Percentiles rank a stretch among this genome's conserved stretches.
phyloP scores from a whole-genome alignment of 2,797 vertebrate species.

The Sebastes glaucus region DNA sequence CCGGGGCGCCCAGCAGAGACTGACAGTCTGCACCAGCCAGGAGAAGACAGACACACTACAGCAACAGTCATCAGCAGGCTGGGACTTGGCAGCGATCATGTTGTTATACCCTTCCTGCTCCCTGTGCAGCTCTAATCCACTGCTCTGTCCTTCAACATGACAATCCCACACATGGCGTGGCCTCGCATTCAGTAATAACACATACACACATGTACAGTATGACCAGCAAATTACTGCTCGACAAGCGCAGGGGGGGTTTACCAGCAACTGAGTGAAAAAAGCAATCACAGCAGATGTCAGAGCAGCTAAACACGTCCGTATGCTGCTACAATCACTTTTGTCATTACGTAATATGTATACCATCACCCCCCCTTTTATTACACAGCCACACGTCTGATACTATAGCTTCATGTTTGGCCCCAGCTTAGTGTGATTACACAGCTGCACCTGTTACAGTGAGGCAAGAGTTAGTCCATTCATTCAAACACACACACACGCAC shows the following conservation, averaged over 20 bases:
- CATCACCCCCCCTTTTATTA: neutral
- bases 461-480: conserved; percentile 40
- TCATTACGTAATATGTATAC: conserved; percentile 36
- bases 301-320: conserved; percentile 54
- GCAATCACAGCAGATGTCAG: conserved; percentile 77
- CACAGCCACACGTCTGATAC: conserved; percentile 22
- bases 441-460: conserved; percentile 61
- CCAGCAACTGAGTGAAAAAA: conserved; percentile 54
- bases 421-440: conserved; percentile 49
- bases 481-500: conserved; percentile 16
- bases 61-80: conserved; percentile 43
- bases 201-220: conserved; percentile 39
- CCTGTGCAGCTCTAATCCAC: conserved; percentile 72
- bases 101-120: conserved; percentile 63
- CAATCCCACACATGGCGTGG: conserved; percentile 67
- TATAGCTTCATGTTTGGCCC: conserved; percentile 42
- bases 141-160: conserved; percentile 59
- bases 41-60: conserved; percentile 30
- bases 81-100: conserved; percentile 60
- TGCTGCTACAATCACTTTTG: conserved; percentile 60
- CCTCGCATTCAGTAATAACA: conserved; percentile 49
- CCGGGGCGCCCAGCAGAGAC: conserved; percentile 1
- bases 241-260: conserved; percentile 35
- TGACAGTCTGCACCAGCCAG: conserved; percentile 15
- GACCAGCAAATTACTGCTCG: conserved; percentile 55